A percentile compares a stretch with the other conserved stretches of the same genome.
Evolutionary conservation across 2,113 vertebrate species (phyloP).

Genomic region (Melanerpes formicivorus): DNA sequence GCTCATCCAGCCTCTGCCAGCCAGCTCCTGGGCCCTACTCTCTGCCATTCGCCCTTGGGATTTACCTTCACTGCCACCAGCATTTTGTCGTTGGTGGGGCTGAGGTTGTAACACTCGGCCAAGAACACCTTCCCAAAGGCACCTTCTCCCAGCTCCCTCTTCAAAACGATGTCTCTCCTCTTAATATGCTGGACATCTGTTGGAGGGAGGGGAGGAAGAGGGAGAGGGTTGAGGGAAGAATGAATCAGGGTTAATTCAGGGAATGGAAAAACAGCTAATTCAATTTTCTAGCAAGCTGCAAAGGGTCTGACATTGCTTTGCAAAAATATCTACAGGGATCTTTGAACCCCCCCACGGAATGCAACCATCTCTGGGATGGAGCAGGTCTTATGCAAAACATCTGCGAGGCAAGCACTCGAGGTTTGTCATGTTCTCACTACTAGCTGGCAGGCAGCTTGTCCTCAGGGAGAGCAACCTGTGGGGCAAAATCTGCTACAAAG

Average conservation of each 20-base stretch:
- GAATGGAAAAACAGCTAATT: constrained; percentile 47
- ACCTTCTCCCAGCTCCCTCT: constrained; percentile 95
- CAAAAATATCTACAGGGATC: constrained; percentile 25
- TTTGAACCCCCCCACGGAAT: constrained; percentile 5
- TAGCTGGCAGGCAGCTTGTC: background rate
- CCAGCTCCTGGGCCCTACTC: background rate
- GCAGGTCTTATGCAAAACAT: constrained; percentile 39
- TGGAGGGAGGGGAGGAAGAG: constrained; percentile 62
- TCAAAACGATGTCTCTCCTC: constrained; percentile 96
- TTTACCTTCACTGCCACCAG: constrained; percentile 96
- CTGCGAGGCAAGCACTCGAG: background rate
- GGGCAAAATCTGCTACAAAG: background rate
- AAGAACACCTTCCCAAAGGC: constrained; percentile 99
- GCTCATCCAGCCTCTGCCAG: background rate
- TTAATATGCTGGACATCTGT: constrained; percentile 97
- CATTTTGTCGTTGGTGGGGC: constrained; percentile 98
- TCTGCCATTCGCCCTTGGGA: background rate
- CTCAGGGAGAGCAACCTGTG: background rate
- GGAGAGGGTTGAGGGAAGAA: constrained; percentile 39
- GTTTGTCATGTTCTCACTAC: background rate
- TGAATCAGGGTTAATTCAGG: constrained; percentile 61
- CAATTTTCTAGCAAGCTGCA: constrained; percentile 30
- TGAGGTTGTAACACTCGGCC: constrained; percentile 98
- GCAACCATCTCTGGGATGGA: background rate
- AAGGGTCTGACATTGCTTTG: constrained; percentile 22